Evolutionary conservation across 2,113 vertebrate species (phyloP).

Genomic region (Coptodon rendalli): DNA sequence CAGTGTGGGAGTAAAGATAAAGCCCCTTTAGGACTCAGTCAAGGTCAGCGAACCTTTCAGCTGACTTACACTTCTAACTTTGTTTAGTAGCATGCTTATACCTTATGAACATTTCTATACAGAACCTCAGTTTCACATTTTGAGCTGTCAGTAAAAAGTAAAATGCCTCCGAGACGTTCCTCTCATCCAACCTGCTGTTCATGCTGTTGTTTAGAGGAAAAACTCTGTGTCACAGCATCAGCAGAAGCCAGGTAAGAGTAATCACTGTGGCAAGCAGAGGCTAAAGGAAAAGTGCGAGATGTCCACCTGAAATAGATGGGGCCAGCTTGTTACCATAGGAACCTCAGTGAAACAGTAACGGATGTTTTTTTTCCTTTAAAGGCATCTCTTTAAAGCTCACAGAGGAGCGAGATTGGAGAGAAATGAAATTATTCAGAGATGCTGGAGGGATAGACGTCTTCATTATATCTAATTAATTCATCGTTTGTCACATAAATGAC

Average conservation of each 20-base stretch:
- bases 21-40: not conserved
- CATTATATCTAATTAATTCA: not conserved
- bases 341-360: slow-evolving; percentile 47
- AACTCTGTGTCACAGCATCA: slow-evolving; percentile 11
- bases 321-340: slow-evolving; percentile 67
- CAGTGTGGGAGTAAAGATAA: not conserved
- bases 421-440: not conserved
- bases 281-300: slow-evolving; percentile 39
- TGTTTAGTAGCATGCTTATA: not conserved
- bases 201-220: not conserved
- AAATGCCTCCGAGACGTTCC: not conserved
- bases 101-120: not conserved
- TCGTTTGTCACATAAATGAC: not conserved
- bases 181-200: not conserved
- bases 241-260: slow-evolving; percentile 45
- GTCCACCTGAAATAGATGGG: slow-evolving; percentile 61
- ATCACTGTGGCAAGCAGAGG: slow-evolving; percentile 45
- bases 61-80: not conserved
- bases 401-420: not conserved
- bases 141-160: not conserved
- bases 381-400: slow-evolving; percentile 17
- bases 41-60: not conserved
- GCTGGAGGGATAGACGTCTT: not conserved
- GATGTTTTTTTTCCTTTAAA: slow-evolving; percentile 5
- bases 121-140: not conserved